Percentiles rank a stretch among this genome's conserved stretches.
These are phyloP conservation scores for Lepus townsendii DNA, from an alignment of 2,797 vertebrate genomes.

Conservation along the genomic window DNA sequence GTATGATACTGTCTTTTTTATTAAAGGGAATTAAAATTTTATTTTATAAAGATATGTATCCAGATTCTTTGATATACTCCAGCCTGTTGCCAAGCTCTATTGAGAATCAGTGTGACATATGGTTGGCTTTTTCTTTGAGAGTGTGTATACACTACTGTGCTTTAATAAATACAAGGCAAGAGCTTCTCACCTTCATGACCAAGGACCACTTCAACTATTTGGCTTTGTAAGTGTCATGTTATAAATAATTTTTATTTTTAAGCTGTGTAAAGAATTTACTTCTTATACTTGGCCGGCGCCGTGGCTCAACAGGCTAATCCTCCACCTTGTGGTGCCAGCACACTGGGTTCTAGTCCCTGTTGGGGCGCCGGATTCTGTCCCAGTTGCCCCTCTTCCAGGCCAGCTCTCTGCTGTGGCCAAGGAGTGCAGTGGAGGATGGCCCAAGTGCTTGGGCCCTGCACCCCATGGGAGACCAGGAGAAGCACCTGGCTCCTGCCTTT, in stretches of 20 bases:
- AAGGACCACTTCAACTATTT: slow-evolving; percentile 5
- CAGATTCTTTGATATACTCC: slow-evolving; percentile 27
- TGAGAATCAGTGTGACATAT: neutral
- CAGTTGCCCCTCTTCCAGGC: too few relatives aligned
- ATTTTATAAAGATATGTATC: slow-evolving; percentile 1
- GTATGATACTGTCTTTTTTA: neutral
- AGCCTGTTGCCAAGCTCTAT: neutral
- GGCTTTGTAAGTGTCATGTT: neutral
- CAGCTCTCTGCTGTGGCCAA: too few relatives aligned
- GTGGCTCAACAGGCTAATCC: too few relatives aligned
- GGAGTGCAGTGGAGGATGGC: too few relatives aligned
- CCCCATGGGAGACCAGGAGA: too few relatives aligned
- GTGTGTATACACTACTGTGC: neutral
- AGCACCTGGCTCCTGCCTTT: too few relatives aligned
- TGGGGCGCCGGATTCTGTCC: too few relatives aligned
- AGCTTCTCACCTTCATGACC: neutral
- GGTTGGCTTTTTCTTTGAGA: slow-evolving; percentile 40
- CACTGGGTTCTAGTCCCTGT: too few relatives aligned
- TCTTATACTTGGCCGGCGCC: neutral
- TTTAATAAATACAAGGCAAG: slow-evolving; percentile 21
- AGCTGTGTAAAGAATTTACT: neutral
- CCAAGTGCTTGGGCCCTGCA: too few relatives aligned
- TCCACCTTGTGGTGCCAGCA: too few relatives aligned
- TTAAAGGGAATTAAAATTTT: neutral
- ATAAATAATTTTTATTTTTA: slow-evolving; percentile 25